Conservation (phyloP, 2,797 vertebrate genomes). For the Schizopygopsis pylzovi region DNA sequence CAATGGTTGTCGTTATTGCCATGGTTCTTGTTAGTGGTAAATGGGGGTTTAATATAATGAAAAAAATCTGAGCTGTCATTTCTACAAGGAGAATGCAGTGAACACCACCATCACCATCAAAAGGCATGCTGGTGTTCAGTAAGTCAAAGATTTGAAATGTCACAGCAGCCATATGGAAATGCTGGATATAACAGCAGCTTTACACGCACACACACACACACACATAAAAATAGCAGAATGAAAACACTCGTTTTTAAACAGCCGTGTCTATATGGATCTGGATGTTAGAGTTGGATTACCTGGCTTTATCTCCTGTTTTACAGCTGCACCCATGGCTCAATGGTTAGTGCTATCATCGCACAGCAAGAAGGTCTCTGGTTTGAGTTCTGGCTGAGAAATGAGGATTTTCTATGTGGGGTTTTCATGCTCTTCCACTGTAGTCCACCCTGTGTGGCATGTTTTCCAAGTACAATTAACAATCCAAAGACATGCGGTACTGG, state of each 20-base stretch:
- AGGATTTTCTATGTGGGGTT: not conserved
- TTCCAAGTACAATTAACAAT: not conserved
- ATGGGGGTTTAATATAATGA: not conserved
- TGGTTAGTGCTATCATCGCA: not conserved
- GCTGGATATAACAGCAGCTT: slow-evolving; percentile 17
- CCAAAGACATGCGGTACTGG: not conserved
- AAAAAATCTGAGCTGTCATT: slow-evolving; percentile 17
- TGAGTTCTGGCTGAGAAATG: not conserved
- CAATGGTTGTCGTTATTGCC: not conserved
- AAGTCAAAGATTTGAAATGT: slow-evolving; percentile 24
- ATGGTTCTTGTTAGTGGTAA: slow-evolving; percentile 10
- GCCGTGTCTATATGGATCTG: slow-evolving; percentile 45
- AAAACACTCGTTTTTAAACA: not conserved
- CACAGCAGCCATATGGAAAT: slow-evolving; percentile 35
- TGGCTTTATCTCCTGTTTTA: slow-evolving; percentile 81
- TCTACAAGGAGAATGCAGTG: not conserved
- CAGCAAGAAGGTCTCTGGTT: not conserved
- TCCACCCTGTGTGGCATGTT: slow-evolving; percentile 6
- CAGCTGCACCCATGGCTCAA: slow-evolving; percentile 48
- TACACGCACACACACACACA: slow-evolving; percentile 10
- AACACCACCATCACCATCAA: not conserved
- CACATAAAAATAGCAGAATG: not conserved
- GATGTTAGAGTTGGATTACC: slow-evolving; percentile 73
- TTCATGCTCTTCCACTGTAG: not conserved
- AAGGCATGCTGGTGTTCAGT: slow-evolving; percentile 7